Base-by-base conservation (phyloP, 2,113 vertebrate genomes). In the Poeciliopsis turrubarensis region DNA sequence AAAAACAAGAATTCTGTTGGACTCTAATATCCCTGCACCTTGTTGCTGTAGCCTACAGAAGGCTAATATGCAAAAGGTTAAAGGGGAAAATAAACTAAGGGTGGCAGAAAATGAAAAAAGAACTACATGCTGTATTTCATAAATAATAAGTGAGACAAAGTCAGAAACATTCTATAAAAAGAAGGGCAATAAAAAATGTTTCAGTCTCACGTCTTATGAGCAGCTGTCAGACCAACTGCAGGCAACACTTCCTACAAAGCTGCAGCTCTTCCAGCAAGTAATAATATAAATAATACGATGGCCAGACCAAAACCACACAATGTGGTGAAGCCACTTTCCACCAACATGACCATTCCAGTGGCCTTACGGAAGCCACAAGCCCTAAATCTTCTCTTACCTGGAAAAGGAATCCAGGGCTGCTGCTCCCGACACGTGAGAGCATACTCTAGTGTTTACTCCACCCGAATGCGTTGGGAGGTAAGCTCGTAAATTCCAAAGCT, bases 401-500 rank as follows among this genome's bases (percentile, higher is more conserved):
- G 72, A 76, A 75, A 86, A 80, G 57, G 47, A 64, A 72, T 78
- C 79, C 30, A 74, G 26, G 72, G 77, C 73, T 72, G 57, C 63
- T 77, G 47, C 77, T 65, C 54, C 69, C 54, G 77, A 62, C 37
- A 19, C 62, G 37, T 65, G 72, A 60, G 72, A 41, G 70, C 57
- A 67, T 68, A 74, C 51, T 34, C 65, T n/a, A 80, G 64, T 75
- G 80, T 84, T 79, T 81, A 75, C 54, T 83, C 73, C 34, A 32
- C 73, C 78, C 80, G 73, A 78, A 73, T 37, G 63, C 68, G 66
- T 71, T 10, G 44, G 30, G 34, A 57, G 34, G 61, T 47, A 47
- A 76, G 77, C 67, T 83, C 85, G 77, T 77, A 87, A 84, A 91
- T 89, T 89, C 88, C 87, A 84, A 41, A 57, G 83, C 60, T 84